A percentile compares a stretch with the other conserved stretches of the same genome.
These are phyloP conservation scores for Volucella bombylans DNA, from an alignment of 2,888 invertebrate species.

Conservation along the genomic window DNA sequence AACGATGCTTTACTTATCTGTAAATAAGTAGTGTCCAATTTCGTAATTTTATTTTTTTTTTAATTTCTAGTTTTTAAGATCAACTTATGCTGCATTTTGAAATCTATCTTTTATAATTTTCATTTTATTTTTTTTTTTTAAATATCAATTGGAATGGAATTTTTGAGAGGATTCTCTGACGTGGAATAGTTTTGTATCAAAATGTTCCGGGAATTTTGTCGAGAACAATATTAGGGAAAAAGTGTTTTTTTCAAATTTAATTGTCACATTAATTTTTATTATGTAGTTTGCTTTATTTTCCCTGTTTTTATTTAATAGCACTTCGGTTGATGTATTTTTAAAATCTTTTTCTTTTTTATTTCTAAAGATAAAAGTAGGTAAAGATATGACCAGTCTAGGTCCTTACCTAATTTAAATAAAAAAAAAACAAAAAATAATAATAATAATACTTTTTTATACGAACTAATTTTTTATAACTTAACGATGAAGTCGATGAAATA, in stretches of 20 bases:
- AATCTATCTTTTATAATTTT: neutral
- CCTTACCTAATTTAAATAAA: conserved; percentile 43
- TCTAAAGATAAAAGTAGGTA: conserved; percentile 19
- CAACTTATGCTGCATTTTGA: neutral
- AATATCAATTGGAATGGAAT: conserved; percentile 40
- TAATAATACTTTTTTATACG: conserved; percentile 40
- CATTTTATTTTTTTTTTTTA: conserved; percentile 11
- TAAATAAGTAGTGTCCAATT: conserved; percentile 68
- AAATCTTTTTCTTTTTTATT: conserved; percentile 28
- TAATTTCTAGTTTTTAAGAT: conserved; percentile 43
- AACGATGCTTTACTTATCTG: conserved; percentile 72
- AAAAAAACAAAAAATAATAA: conserved; percentile 32
- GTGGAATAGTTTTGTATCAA: conserved; percentile 72
- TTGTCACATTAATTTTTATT: too few species aligned
- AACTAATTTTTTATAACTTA: conserved; percentile 38
- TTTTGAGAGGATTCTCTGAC: conserved; percentile 46
- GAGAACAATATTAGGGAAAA: conserved; percentile 27
- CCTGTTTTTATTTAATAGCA: neutral
- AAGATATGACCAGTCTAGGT: conserved; percentile 62
- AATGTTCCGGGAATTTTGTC: conserved; percentile 60
- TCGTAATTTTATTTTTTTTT: neutral
- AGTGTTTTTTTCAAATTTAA: conserved; percentile 28
- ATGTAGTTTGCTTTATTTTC: conserved; percentile 11
- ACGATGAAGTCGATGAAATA: conserved; percentile 48
- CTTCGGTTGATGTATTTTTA: conserved; percentile 4